A percentile compares a stretch with the other conserved stretches of the same genome.
Evolutionary conservation across 2,888 invertebrate species (phyloP).

Genomic region (Endomychus coccineus): DNA sequence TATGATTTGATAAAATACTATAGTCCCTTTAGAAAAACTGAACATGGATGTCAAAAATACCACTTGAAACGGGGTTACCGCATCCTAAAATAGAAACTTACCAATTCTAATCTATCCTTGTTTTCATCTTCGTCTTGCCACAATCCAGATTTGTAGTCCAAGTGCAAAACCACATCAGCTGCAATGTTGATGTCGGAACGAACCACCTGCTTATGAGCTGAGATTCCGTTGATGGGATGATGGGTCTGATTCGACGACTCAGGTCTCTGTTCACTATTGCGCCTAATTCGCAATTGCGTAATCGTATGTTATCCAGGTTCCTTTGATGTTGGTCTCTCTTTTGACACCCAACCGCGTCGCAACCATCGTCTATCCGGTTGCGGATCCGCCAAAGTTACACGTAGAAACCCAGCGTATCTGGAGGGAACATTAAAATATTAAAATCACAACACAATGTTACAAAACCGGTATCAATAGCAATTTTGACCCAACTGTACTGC

Average conservation of each 20-base stretch:
- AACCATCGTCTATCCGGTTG: constrained; percentile 94
- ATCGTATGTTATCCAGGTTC: constrained; percentile 92
- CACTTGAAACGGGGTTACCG: no score
- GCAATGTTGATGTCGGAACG: constrained; percentile 88
- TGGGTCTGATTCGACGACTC: constrained; percentile 84
- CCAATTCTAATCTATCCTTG: constrained; percentile 7
- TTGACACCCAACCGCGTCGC: constrained; percentile 96
- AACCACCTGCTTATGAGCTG: constrained; percentile 80
- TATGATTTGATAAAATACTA: no score
- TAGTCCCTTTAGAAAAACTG: no score
- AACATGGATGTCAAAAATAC: no score
- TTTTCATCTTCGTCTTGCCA: constrained; percentile 55
- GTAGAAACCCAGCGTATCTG: constrained; percentile 85
- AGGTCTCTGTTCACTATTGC: constrained; percentile 96
- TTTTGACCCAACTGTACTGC: no score
- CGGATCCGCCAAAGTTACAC: constrained; percentile 95
- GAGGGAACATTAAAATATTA: no score
- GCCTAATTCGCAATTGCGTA: constrained; percentile 84
- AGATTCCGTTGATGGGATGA: constrained; percentile 87
- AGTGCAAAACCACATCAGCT: constrained; percentile 82
- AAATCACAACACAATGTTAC: no score
- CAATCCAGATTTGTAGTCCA: constrained; percentile 76
- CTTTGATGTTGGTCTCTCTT: constrained; percentile 94
- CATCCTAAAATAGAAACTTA: no score
- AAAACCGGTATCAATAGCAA: no score